These are phyloP conservation scores for Spodoptera picta DNA, from an alignment of 2,888 invertebrate genomes.

Conservation along the genomic window DNA sequence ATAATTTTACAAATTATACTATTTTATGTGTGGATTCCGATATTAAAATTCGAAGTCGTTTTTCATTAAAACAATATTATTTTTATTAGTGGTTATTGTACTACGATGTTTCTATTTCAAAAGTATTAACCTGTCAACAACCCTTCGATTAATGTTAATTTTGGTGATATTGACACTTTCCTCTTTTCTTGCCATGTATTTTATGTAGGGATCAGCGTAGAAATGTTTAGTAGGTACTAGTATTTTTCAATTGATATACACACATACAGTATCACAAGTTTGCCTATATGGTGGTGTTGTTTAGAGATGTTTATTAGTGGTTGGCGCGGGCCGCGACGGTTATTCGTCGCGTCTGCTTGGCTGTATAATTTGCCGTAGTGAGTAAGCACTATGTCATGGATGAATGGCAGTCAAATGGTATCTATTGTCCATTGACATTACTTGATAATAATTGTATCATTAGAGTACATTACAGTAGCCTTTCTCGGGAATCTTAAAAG, in stretches of 20 bases:
- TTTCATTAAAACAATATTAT: constrained; percentile 68
- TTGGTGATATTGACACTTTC: constrained; percentile 82
- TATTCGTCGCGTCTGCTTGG: constrained; percentile 77
- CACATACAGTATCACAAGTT: constrained; percentile 83
- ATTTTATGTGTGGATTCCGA: constrained; percentile 88
- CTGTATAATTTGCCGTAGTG: constrained; percentile 87
- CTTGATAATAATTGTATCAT: constrained; percentile 89
- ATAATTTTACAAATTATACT: constrained; percentile 89
- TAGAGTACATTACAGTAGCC: constrained; percentile 89
- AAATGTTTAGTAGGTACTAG: constrained; percentile 82
- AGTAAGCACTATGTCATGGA: constrained; percentile 84
- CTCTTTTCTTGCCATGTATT: constrained; percentile 87
- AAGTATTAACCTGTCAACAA: constrained; percentile 66
- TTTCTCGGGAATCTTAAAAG: constrained; percentile 88
- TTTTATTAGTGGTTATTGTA: constrained; percentile 64
- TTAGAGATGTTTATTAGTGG: constrained; percentile 83
- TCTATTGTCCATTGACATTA: constrained; percentile 88
- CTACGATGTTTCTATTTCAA: constrained; percentile 62
- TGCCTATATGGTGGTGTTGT: constrained; percentile 84
- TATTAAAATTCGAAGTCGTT: constrained; percentile 79
- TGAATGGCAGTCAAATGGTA: constrained; percentile 87
- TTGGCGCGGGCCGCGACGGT: constrained; percentile 72
- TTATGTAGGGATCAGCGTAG: constrained; percentile 86
- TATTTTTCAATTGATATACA: constrained; percentile 86
- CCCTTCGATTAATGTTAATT: constrained; percentile 70